Base-by-base conservation (phyloP, 2,888 invertebrate genomes). In the Cloeon dipterum region DNA sequence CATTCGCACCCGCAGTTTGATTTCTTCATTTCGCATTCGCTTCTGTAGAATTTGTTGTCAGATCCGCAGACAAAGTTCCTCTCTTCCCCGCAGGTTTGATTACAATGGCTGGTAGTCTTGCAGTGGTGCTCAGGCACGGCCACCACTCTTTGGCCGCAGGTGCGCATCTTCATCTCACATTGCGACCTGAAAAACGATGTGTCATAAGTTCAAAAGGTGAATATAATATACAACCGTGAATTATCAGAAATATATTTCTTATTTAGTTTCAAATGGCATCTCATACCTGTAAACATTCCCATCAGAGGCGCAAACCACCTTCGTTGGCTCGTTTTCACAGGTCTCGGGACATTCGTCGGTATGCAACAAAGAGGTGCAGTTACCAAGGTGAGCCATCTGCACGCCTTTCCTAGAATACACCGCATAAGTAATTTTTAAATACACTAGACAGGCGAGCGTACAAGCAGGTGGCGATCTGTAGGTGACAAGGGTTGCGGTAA, bases 11-110 rank as follows among this genome's bases (percentile, higher is more conserved):
- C 86, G 59, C 86, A 88, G 52, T 86, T 86, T 52, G 77, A 77
- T 52, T 77, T 71, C 56, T 78, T 81, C 86, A 88, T 88, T 52
- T 83, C 73, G 51, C 88, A 88, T 58, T 83, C 81, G 54, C 78
- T 85, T 49, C 75, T 72, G 57, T 88, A 86, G 54, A 88, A 78
- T 51, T 82, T 73, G 56, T 82, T 83, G 56, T 88, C 86, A 7
- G 83, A 85, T 23, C 82, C 85, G 53, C 88, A 88, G 36, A 86
- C 81, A 52, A 82, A 85, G 44, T 66, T 58, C 42, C 73, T 73
- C 16, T 70, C 70, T 40, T 69, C 68, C 17, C 68, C 66, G 50
- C 79, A 81, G 46, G 68, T 62, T 5, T 61, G 57, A 48, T 75
- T 70, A 58, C 88, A 88, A 25, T 75, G 68, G 2, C 82, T 79